Base-by-base conservation (phyloP, 1,140 invertebrate species). In the Zelostemma sp. region DNA sequence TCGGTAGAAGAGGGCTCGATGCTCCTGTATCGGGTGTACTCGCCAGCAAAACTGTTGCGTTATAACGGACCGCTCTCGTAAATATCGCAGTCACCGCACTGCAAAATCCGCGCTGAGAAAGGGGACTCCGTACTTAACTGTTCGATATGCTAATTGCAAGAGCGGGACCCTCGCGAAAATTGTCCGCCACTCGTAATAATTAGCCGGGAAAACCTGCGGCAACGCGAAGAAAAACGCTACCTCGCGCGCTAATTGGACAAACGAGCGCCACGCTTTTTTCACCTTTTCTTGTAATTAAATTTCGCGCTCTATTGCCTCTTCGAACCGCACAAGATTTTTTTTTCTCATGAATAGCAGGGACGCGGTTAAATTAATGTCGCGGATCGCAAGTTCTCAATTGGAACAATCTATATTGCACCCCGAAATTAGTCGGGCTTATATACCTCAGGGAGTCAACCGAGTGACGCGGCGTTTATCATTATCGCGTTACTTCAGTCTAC, bases 71-170 rank as follows among this genome's bases (percentile, higher is more conserved):
- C 47, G 25, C 54, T 46, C 46, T 62, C 50, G 35, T 67, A 67
- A 61, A 64, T 68, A 72, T 60, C 25, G 35, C 46, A 33, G 19
- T 11, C 8, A 28, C 28, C 47, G 25, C 33, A 17, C 18, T 16
- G 45, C 53, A 50, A 64, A 69, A 56, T 74, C 65, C 71, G 61
- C 53, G 25, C 8, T 8, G 25, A 49, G 65, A 56, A 62, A 35
- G 46, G 72, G 60, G 74, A 71, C 72, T 62, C 49, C 54, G 43
- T 75, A 78, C 75, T 79, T 79, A 79, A 77, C 73, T 73, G 53
- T 54, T 74, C 74, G 75, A 79, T 79, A 78, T 76, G 76, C 67
- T 79, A 79, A 79, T 78, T 68, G 69, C 56, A 60, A 69, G 71
- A 59, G 64, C 45, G 60, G 76, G 63, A 76, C 77, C 38, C 50